Conservation (phyloP, 2,888 invertebrate species). For the Perithous albicinctus region DNA sequence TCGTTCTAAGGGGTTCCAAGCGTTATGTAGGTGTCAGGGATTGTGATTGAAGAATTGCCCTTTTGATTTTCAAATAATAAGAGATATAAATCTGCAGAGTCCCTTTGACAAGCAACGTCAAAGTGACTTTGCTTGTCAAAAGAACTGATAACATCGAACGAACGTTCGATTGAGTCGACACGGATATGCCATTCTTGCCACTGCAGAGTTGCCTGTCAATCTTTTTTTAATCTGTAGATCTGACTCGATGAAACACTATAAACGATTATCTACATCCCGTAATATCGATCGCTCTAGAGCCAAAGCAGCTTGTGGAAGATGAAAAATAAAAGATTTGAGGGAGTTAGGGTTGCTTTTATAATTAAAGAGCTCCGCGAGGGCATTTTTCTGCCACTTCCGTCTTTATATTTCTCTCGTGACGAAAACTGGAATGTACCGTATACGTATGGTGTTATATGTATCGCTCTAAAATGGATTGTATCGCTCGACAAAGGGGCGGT, state of each 20-base stretch:
- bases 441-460: slow-evolving; percentile 10
- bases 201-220: background rate
- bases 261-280: background rate
- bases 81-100: background rate
- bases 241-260: background rate
- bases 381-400: slow-evolving; percentile 47
- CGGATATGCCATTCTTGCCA: background rate
- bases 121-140: background rate
- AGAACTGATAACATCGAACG: background rate
- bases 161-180: background rate
- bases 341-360: slow-evolving; percentile 20
- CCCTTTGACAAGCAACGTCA: background rate
- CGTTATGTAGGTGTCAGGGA: too few species aligned
- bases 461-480: slow-evolving; percentile 45
- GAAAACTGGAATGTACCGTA: slow-evolving; percentile 39
- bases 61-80: background rate
- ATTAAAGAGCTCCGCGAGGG: slow-evolving; percentile 39
- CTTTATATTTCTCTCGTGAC: slow-evolving; percentile 47
- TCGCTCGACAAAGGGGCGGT: slow-evolving; percentile 44
- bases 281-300: background rate
- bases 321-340: slow-evolving; percentile 23
- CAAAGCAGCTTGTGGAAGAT: background rate
- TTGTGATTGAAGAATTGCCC: background rate
- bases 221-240: background rate
- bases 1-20: too few species aligned